A percentile compares a stretch with the other conserved stretches of the same genome.
Evolutionary conservation across 2,888 invertebrate species (phyloP).

Genomic region (Galeruca laticollis): DNA sequence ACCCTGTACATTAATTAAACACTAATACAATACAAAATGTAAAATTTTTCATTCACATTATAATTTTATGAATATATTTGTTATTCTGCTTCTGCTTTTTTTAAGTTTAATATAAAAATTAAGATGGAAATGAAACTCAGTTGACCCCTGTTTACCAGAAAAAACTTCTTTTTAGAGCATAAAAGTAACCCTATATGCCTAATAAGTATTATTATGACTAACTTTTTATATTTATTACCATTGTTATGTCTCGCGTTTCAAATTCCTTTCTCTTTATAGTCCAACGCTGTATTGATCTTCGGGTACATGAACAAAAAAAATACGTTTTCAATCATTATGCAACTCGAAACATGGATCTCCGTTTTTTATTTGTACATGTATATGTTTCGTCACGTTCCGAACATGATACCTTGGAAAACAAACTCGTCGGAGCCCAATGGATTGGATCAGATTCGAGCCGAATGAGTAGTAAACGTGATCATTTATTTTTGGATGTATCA

Average conservation of each 20-base stretch:
- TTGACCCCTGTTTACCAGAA: no score
- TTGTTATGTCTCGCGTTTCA: not conserved
- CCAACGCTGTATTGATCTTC: not conserved
- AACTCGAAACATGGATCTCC: constrained; percentile 26
- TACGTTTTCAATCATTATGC: constrained; percentile 33
- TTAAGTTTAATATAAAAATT: no score
- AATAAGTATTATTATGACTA: no score
- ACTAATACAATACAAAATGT: no score
- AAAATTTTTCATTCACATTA: no score
- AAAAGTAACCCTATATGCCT: no score
- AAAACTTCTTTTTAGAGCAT: no score
- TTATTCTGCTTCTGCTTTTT: no score
- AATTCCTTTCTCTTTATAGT: not conserved
- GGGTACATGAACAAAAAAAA: constrained; percentile 3
- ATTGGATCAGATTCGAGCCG: constrained; percentile 26
- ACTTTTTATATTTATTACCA: not conserved
- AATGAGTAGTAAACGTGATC: constrained; percentile 11
- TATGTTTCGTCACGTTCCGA: constrained; percentile 46
- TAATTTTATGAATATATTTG: no score
- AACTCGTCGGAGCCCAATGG: constrained; percentile 37
- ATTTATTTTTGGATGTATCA: constrained; percentile 14
- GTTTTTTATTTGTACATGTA: constrained; percentile 39
- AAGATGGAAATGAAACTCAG: no score
- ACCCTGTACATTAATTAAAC: no score
- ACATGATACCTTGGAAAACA: constrained; percentile 46